phyloP scores from a whole-genome alignment of 1,140 invertebrate species.

The Streblospio benedicti region DNA sequence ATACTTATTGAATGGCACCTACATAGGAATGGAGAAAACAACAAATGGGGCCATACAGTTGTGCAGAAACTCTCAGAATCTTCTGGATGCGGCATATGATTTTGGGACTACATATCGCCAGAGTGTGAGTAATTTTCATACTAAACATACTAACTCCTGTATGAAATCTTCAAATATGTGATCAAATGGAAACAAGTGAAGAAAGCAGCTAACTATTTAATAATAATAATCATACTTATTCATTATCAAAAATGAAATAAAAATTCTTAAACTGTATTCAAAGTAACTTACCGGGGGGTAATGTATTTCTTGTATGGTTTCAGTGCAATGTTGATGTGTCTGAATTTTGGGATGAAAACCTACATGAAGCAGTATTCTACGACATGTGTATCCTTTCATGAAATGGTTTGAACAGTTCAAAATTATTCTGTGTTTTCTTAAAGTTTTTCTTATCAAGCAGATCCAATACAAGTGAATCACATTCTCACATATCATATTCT shows the following conservation, averaged over 20 bases:
- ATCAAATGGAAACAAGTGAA: too few species aligned
- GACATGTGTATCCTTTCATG: slow-evolving; percentile 52
- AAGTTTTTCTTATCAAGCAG: not conserved
- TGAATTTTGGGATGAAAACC: slow-evolving; percentile 47
- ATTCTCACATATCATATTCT: too few species aligned
- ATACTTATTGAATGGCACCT: slow-evolving; percentile 39
- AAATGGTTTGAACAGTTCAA: too few species aligned
- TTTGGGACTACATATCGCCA: slow-evolving; percentile 54
- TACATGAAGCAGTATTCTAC: slow-evolving; percentile 50
- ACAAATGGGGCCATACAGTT: slow-evolving; percentile 44
- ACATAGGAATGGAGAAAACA: slow-evolving; percentile 33
- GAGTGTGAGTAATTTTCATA: slow-evolving; percentile 26
- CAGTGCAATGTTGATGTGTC: slow-evolving; percentile 50
- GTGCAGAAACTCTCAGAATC: slow-evolving; percentile 47
- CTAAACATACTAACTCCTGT: too few species aligned
- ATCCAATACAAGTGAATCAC: too few species aligned
- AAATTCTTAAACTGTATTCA: not conserved
- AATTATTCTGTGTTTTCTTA: not conserved
- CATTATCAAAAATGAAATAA: not conserved
- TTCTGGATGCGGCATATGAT: slow-evolving; percentile 50
- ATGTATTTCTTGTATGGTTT: slow-evolving; percentile 6
- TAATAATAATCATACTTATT: not conserved
- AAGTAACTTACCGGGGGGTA: not conserved
- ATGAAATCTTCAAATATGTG: too few species aligned
- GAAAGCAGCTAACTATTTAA: not conserved